These are phyloP conservation scores for Toxotes chatareus DNA, from an alignment of 2,113 vertebrate genomes.

Conservation along the genomic window DNA sequence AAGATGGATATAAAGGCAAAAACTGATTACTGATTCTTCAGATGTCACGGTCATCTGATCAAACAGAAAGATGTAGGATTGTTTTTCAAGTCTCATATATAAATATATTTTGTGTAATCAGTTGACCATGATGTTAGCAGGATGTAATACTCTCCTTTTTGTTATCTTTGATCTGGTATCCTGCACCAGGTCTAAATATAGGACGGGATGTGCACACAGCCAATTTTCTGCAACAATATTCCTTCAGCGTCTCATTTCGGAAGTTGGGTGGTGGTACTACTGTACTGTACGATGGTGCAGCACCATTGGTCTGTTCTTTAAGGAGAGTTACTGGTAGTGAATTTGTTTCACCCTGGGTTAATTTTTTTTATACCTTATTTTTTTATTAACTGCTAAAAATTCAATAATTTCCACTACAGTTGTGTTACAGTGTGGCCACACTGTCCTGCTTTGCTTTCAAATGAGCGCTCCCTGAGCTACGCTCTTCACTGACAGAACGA, in stretches of 20 bases:
- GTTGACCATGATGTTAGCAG: neutral
- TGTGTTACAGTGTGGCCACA: neutral
- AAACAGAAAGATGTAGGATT: neutral
- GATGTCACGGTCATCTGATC: too few relatives aligned
- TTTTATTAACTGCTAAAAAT: too few relatives aligned
- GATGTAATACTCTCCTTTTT: neutral
- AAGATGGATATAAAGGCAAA: too few relatives aligned
- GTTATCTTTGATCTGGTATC: constrained; percentile 8
- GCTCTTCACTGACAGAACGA: constrained; percentile 35
- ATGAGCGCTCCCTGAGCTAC: constrained; percentile 35
- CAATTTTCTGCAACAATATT: neutral
- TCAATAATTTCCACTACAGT: neutral
- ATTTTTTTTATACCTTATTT: too few relatives aligned
- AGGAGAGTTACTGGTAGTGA: neutral
- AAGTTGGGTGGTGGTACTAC: neutral
- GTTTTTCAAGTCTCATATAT: neutral
- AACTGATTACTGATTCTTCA: too few relatives aligned
- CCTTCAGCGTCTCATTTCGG: constrained; percentile 12
- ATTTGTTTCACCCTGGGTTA: neutral
- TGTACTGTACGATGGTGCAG: neutral
- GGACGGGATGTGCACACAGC: neutral
- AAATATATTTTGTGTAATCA: neutral
- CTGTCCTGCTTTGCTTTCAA: constrained; percentile 60
- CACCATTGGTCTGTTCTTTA: neutral
- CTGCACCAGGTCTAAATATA: constrained; percentile 46